Conservation (phyloP, 2,888 invertebrate genomes). For the Alitta virens region DNA sequence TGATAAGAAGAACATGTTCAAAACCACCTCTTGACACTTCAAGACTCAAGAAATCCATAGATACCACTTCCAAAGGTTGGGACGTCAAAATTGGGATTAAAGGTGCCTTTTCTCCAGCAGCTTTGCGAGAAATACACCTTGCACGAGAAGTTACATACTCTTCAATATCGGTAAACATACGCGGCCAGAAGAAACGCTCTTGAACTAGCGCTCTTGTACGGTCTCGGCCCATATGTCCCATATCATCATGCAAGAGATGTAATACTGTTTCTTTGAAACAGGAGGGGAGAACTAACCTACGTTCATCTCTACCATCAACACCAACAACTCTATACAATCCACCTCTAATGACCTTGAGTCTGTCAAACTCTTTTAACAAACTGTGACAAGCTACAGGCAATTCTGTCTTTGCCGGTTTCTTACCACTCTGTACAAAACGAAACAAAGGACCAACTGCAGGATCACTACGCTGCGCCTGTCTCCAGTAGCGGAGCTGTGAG, state of each 20-base stretch:
- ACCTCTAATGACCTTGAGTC: not conserved
- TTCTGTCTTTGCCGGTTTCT: too few species aligned
- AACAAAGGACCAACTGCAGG: too few species aligned
- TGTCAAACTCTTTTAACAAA: not conserved
- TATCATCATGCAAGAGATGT: not conserved
- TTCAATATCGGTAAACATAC: not conserved
- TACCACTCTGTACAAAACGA: too few species aligned
- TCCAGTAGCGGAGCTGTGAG: too few species aligned
- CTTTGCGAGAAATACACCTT: too few species aligned
- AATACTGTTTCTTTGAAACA: not conserved
- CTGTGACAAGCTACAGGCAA: too few species aligned
- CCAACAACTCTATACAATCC: not conserved
- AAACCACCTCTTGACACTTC: slow-evolving; percentile 19
- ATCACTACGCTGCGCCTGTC: too few species aligned
- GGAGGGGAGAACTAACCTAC: not conserved
- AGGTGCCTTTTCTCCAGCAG: too few species aligned
- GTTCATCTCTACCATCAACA: not conserved
- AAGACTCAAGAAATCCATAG: slow-evolving; percentile 22
- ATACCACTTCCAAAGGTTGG: slow-evolving; percentile 23
- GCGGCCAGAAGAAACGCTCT: not conserved
- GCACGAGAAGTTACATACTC: too few species aligned
- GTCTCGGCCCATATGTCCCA: not conserved
- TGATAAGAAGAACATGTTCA: slow-evolving; percentile 25
- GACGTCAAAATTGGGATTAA: slow-evolving; percentile 9
- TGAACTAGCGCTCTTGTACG: not conserved